Percentiles rank a stretch among this genome's conserved stretches.
phyloP scores from a whole-genome alignment of 2,797 vertebrate genomes.

The Podarcis siculus region DNA sequence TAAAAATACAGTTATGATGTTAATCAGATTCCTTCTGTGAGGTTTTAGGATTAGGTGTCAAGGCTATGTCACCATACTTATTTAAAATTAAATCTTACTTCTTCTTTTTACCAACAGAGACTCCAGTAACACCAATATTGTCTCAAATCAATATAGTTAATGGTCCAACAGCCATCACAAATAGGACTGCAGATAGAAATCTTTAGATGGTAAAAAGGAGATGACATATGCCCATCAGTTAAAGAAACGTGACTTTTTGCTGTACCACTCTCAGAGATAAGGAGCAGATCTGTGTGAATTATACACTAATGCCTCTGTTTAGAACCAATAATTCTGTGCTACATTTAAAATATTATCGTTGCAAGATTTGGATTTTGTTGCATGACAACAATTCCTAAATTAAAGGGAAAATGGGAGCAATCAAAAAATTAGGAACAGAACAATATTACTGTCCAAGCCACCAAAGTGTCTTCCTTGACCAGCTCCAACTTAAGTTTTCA shows the following conservation, averaged over 20 bases:
- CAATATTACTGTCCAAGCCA: neutral
- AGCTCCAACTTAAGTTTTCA: neutral
- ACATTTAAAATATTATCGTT: neutral
- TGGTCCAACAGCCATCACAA: neutral
- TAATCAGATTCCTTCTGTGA: no score
- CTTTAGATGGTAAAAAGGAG: neutral
- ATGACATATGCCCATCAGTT: neutral
- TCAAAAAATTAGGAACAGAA: neutral
- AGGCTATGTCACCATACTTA: neutral
- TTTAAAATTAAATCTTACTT: neutral
- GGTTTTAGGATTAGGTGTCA: no score
- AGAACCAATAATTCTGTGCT: neutral
- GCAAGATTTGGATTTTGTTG: neutral
- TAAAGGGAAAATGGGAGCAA: neutral
- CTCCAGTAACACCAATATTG: neutral
- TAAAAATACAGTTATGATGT: no score
- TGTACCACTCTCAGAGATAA: neutral
- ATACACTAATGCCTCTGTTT: neutral
- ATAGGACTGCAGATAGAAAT: neutral
- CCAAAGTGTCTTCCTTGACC: neutral
- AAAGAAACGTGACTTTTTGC: neutral
- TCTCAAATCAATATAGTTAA: neutral
- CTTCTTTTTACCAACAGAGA: neutral
- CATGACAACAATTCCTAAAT: neutral
- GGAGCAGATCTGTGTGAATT: neutral